phyloP scores from a whole-genome alignment of 2,113 vertebrate species.

The Trichomycterus rosablanca region DNA sequence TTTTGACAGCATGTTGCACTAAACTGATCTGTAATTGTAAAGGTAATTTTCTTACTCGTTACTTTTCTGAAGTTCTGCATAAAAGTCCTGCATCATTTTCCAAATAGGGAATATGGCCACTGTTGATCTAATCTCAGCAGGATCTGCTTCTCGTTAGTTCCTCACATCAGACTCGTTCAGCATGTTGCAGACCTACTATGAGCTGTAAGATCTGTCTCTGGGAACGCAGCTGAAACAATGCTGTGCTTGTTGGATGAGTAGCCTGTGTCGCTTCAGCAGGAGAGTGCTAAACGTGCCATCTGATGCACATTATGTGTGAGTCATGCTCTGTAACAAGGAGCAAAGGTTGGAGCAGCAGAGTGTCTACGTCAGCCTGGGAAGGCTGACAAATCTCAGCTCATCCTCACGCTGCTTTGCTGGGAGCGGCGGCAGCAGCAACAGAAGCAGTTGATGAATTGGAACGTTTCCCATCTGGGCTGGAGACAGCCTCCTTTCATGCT shows the following conservation, averaged over 20 bases:
- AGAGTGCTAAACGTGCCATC: slow-evolving; percentile 7
- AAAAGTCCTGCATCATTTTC: not conserved
- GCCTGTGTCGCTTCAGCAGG: not conserved
- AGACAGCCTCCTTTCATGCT: slow-evolving; percentile 29
- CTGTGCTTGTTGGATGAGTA: not conserved
- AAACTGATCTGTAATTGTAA: slow-evolving; percentile 4
- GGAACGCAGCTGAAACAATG: not conserved
- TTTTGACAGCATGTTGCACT: not conserved
- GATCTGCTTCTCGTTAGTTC: slow-evolving; percentile 28
- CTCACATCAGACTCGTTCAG: slow-evolving; percentile 4
- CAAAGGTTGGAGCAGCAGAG: slow-evolving; percentile 17
- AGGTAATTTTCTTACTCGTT: too few species aligned
- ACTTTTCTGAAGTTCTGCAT: slow-evolving; percentile 1
- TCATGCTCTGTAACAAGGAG: slow-evolving; percentile 24
- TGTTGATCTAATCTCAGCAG: slow-evolving; percentile 9
- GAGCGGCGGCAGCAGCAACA: slow-evolving; percentile 4
- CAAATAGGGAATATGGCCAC: not conserved
- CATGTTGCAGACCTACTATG: slow-evolving; percentile 5
- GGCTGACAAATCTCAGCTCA: slow-evolving; percentile 23
- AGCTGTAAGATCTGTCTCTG: slow-evolving; percentile 10
- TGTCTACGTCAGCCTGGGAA: not conserved
- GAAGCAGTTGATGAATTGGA: slow-evolving; percentile 39
- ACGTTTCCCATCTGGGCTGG: slow-evolving; percentile 25
- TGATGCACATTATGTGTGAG: slow-evolving; percentile 33
- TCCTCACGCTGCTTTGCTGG: not conserved